phyloP scores from a whole-genome alignment of 2,797 vertebrate species.

The Sus cebifrons region DNA sequence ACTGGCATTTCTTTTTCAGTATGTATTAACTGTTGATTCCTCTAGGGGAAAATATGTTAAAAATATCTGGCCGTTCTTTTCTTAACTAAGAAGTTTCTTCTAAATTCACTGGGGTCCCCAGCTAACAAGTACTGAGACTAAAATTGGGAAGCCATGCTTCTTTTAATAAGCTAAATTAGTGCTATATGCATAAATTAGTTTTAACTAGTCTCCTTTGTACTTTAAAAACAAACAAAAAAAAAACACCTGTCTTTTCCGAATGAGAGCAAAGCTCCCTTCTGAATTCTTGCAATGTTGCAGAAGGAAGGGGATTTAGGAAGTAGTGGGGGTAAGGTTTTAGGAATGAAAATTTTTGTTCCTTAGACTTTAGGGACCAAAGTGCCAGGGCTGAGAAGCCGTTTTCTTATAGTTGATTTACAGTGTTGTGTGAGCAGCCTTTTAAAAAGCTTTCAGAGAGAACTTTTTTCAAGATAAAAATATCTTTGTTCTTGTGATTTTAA shows the following conservation, averaged over 20 bases:
- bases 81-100: background rate
- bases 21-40: background rate
- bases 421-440: constrained; percentile 6
- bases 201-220: background rate
- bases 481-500: constrained; percentile 34
- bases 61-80: background rate
- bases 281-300: background rate
- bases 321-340: background rate
- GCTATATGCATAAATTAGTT: background rate
- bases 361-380: background rate
- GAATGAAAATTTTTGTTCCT: background rate
- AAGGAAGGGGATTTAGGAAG: background rate
- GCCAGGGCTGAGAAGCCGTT: background rate
- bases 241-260: background rate
- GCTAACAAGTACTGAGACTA: background rate
- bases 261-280: background rate
- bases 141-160: background rate
- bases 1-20: background rate
- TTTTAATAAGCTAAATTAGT: background rate
- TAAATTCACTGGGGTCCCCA: background rate
- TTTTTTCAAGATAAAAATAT: constrained; percentile 24
- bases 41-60: background rate
- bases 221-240: background rate
- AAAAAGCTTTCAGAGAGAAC: background rate
- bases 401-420: too few relatives aligned